Base-by-base conservation (phyloP, 37 sponge, comb jelly and placozoan species). In the Aplysina aerophoba region DNA sequence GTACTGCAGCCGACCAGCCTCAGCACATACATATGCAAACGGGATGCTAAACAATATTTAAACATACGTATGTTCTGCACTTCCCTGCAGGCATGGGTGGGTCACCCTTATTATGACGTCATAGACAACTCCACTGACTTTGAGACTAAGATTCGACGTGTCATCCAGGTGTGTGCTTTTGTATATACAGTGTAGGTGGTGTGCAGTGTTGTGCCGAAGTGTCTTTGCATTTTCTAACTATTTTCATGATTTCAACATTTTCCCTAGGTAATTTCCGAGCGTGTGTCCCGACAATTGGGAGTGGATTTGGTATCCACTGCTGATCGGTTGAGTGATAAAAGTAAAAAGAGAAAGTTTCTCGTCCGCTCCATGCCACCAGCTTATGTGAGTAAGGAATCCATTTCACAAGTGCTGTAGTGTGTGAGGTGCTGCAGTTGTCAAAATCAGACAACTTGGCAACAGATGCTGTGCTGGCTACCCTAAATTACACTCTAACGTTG, bases 91-190 rank as follows among this genome's bases (percentile, higher is more conserved):
- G 91, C 95, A 4, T 94, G 95, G 95, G 82, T 94, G 60, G 95
- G 95, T 13, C 95, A 94, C 59, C 95, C 95, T 50, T 94, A 89
- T 85, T 85, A 63, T 78, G 95, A 94, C 30, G 73, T 91, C 0
- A 82, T 94, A 16, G 95, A 94, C 85, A 94, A 94, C 77, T 81
- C 88, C 0, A 87, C 92, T 77, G 88, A 85, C 35, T 94, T 94
- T 91, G 95, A 94, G 72, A 38, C 81, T 40, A 94, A 94, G 81
- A 90, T 94, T 30, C 56, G 64, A 8, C 86, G 94, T 38, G 91
- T 88, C 35, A 91, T 91, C 31, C 87, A 88, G 81, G 82, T 83
- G 56, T 75, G 78, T 75, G 21, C n/a, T n/a, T n/a, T n/a, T n/a
- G n/a, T n/a, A n/a, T n/a, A n/a, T n/a, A n/a, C n/a, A n/a, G n/a